phyloP scores from a whole-genome alignment of 2,797 vertebrate genomes.

The Pampus argenteus region DNA sequence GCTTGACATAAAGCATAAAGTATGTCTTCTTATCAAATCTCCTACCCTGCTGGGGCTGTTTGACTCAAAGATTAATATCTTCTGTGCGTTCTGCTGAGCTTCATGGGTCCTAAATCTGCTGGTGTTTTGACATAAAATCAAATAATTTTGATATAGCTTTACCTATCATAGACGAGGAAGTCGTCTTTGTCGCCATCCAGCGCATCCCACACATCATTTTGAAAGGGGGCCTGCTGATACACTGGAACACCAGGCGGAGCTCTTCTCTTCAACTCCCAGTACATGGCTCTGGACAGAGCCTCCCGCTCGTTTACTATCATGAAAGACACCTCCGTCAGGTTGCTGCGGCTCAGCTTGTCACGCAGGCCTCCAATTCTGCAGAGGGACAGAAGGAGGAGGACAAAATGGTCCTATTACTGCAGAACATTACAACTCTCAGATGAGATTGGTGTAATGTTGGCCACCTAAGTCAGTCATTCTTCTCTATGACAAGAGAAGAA shows the following conservation, averaged over 20 bases:
- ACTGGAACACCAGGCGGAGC: constrained; percentile 84
- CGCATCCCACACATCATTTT: constrained; percentile 88
- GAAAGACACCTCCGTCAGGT: constrained; percentile 79
- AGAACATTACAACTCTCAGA: no score
- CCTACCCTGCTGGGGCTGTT: no score
- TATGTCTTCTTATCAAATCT: not conserved
- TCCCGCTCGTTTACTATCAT: constrained; percentile 90
- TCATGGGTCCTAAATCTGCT: not conserved
- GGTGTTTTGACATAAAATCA: not conserved
- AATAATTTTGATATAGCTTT: not conserved
- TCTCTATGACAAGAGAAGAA: no score
- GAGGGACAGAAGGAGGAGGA: not conserved
- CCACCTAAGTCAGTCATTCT: no score
- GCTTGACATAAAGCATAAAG: not conserved
- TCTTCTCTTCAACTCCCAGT: constrained; percentile 84
- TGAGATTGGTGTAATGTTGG: not conserved
- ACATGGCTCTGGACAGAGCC: constrained; percentile 85
- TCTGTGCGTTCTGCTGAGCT: no score
- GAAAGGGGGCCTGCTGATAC: constrained; percentile 84
- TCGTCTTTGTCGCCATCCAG: constrained; percentile 84
- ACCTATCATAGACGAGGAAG: constrained; percentile 87
- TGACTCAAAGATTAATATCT: no score
- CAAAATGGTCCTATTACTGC: no score
- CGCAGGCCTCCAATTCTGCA: constrained; percentile 86
- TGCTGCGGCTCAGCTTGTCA: constrained; percentile 82